A percentile compares a stretch with the other conserved stretches of the same genome.
phyloP scores from a whole-genome alignment of 2,888 invertebrate genomes.

The Diachrysia chrysitis region DNA sequence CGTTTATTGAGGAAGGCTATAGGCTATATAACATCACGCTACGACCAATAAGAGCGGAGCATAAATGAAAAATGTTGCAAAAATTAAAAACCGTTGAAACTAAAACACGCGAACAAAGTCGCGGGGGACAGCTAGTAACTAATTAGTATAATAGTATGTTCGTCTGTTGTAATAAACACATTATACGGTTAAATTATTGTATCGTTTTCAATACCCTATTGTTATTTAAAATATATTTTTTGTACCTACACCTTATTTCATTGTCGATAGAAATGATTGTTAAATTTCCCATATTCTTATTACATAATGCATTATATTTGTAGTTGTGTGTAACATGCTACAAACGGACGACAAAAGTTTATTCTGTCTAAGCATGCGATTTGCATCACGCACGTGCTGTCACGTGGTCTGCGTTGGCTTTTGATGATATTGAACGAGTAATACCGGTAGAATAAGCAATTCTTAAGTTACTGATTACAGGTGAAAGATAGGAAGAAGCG shows the following conservation, averaged over 20 bases:
- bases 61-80: no score
- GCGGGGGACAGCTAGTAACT: no score
- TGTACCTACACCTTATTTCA: slow-evolving; percentile 12
- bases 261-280: background rate
- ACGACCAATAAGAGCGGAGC: no score
- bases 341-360: background rate
- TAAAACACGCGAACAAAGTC: no score
- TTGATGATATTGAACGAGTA: background rate
- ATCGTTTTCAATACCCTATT: slow-evolving; percentile 38
- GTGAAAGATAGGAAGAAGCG: no score
- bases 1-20: no score
- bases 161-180: slow-evolving; percentile 26
- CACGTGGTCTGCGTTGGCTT: background rate
- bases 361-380: background rate
- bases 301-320: background rate
- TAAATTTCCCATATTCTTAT: slow-evolving; percentile 1
- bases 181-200: slow-evolving; percentile 31
- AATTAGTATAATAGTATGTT: no score
- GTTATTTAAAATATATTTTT: slow-evolving; percentile 19
- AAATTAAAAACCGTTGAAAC: no score
- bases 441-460: background rate
- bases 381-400: background rate
- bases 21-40: no score
- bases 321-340: background rate
- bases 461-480: no score